Conservation (phyloP, 1,140 invertebrate species). For the Trigoniulus corallinus region DNA sequence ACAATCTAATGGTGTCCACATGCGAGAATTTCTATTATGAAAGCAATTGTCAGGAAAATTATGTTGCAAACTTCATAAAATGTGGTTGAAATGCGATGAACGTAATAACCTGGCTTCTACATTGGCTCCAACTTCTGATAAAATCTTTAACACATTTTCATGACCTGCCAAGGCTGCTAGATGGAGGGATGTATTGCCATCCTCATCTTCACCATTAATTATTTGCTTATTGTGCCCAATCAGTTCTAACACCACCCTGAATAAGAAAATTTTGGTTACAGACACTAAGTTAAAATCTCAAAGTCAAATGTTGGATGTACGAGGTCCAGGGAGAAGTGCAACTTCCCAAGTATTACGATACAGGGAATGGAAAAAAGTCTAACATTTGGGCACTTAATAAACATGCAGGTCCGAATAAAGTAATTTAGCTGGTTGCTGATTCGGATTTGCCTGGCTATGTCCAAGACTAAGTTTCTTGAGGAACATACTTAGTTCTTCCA, state of each 20-base stretch:
- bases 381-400: not conserved
- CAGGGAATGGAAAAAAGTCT: not conserved
- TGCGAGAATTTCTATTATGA: conserved; percentile 25
- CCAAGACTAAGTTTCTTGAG: not conserved
- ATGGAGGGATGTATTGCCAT: conserved; percentile 27
- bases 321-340: too few relatives aligned
- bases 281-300: not conserved
- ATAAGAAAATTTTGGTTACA: too few relatives aligned
- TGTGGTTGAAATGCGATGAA: too few relatives aligned
- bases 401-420: not conserved
- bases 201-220: conserved; percentile 20
- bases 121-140: conserved; percentile 27
- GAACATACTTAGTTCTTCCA: conserved; percentile 28
- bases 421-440: not conserved
- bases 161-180: conserved; percentile 26
- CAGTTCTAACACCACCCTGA: not conserved
- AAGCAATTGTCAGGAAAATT: too few relatives aligned
- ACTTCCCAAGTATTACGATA: too few relatives aligned
- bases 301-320: too few relatives aligned
- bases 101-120: conserved; percentile 23
- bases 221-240: conserved; percentile 4
- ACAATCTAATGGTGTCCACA: conserved; percentile 34
- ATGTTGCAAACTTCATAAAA: too few relatives aligned
- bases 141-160: conserved; percentile 18
- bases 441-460: not conserved